These are phyloP conservation scores for Pseudoips prasinana DNA, from an alignment of 2,888 invertebrate species.

Conservation along the genomic window DNA sequence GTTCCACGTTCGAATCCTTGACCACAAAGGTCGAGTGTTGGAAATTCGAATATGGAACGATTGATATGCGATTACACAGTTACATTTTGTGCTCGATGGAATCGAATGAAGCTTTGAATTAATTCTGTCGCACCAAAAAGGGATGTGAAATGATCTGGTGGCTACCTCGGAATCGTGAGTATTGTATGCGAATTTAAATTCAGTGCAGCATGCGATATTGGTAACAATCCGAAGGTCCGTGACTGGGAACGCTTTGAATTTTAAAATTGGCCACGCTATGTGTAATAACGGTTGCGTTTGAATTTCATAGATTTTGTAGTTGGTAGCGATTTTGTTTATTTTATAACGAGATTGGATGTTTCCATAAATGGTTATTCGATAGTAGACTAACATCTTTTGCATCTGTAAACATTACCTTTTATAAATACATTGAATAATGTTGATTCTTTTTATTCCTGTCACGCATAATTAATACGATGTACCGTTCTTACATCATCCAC, in stretches of 20 bases:
- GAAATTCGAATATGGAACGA: conserved; percentile 39
- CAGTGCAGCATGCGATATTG: conserved; percentile 60
- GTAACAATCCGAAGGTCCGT: conserved; percentile 59
- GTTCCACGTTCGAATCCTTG: conserved; percentile 59
- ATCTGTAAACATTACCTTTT: too few species aligned
- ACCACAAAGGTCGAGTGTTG: conserved; percentile 55
- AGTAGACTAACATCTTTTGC: background rate
- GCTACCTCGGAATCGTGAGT: conserved; percentile 34
- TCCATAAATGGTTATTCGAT: background rate
- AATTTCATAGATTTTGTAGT: conserved; percentile 47
- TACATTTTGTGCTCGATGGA: conserved; percentile 37
- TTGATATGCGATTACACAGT: conserved; percentile 55
- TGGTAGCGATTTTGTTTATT: conserved; percentile 30
- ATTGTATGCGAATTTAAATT: conserved; percentile 58
- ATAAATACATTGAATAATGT: too few species aligned
- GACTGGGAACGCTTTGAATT: conserved; percentile 58
- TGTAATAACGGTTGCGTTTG: conserved; percentile 39
- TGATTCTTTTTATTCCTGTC: too few species aligned
- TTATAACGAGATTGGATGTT: conserved; percentile 11
- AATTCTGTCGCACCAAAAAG: conserved; percentile 41
- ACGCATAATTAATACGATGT: background rate
- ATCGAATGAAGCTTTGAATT: conserved; percentile 49
- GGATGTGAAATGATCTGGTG: conserved; percentile 41
- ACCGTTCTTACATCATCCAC: conserved; percentile 21
- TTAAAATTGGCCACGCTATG: conserved; percentile 50